Evolutionary conservation across 2,797 vertebrate genomes (phyloP), one percentile per base, ranked within the genome.

Genomic region (Scleropages formosus): DNA sequence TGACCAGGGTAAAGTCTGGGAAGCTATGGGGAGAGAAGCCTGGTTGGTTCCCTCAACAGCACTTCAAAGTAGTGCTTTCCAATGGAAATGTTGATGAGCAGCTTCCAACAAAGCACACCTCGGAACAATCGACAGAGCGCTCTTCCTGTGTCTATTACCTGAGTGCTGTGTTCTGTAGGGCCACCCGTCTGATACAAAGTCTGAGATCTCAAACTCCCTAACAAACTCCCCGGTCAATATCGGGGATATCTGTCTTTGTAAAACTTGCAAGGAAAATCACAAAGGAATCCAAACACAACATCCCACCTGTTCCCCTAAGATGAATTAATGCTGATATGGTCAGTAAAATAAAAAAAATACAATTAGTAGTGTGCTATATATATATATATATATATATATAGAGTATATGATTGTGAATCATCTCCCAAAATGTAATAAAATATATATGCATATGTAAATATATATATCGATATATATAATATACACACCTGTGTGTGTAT

Each of bases 41-140:
- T 70, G 31, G 46, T 66, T 69, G 27, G 47, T 24, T 84, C 82
- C 84, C 81, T 74, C 75, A 44, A 80, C 76, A 79, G 76, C 77
- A 80, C 85, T 86, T 88, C 86, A 89, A 88, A 88, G 63, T 80
- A 75, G 80, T 8, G 78, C 78, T 53, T 76, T 78, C 78, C 81
- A 80, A 70, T 75, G 72, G 26, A 72, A 73, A 72, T 27, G 75
- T 72, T 80, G 85, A 86, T 84, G 78, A 78, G 82, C 80, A 75
- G 62, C 80, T 70, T 82, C 76, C 77, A 77, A 80, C 72, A 68
- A 78, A 68, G 62, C 67, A 66, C 80, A 82, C 82, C 80, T 77
- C 75, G 58, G 82, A 85, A 80, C 79, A 75, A 26, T 0, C 0
- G 58, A 64, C 64, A 58, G 65, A 73, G 59, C 62, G 56, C 58